Conservation (phyloP, 2,888 invertebrate genomes). For the Syritta pipiens region DNA sequence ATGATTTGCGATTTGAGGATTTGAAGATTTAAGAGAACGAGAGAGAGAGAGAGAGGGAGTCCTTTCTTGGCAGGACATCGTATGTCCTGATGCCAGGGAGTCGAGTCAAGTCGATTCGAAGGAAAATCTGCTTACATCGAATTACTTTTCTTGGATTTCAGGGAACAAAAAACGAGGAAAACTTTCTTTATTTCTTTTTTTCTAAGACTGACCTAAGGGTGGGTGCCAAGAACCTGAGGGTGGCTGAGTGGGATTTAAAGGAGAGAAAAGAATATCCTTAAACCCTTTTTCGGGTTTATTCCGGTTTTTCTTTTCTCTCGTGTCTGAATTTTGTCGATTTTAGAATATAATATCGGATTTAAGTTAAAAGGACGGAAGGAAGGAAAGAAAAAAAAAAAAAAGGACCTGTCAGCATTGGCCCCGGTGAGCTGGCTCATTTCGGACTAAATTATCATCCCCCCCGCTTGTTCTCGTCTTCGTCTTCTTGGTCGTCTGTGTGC, state of each 20-base stretch:
- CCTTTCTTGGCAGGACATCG: slow-evolving; percentile 22
- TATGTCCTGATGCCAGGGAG: background rate
- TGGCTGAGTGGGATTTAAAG: background rate
- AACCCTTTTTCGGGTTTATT: slow-evolving; percentile 5
- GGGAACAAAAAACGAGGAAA: too few relatives aligned
- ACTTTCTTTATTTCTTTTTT: too few relatives aligned
- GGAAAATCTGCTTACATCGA: background rate
- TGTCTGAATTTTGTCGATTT: slow-evolving; percentile 36
- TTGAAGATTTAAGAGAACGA: too few relatives aligned
- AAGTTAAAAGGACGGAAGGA: slow-evolving; percentile 4
- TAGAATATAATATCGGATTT: slow-evolving; percentile 35
- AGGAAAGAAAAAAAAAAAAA: background rate
- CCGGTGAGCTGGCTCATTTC: slow-evolving; percentile 5
- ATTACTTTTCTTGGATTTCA: too few relatives aligned
- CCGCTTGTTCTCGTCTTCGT: background rate
- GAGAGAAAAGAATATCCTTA: background rate
- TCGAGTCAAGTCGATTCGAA: background rate
- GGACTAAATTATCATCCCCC: slow-evolving; percentile 1
- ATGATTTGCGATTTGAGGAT: too few relatives aligned
- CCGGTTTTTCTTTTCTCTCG: slow-evolving; percentile 2
- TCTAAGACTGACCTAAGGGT: slow-evolving; percentile 1
- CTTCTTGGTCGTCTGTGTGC: background rate
- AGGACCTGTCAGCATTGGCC: slow-evolving; percentile 18
- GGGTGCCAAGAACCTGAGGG: background rate
- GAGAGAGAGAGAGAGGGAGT: too few relatives aligned